A percentile compares a stretch with the other conserved stretches of the same genome.
phyloP scores from a whole-genome alignment of 2,113 vertebrate genomes.

The Oreochromis tanganicae region DNA sequence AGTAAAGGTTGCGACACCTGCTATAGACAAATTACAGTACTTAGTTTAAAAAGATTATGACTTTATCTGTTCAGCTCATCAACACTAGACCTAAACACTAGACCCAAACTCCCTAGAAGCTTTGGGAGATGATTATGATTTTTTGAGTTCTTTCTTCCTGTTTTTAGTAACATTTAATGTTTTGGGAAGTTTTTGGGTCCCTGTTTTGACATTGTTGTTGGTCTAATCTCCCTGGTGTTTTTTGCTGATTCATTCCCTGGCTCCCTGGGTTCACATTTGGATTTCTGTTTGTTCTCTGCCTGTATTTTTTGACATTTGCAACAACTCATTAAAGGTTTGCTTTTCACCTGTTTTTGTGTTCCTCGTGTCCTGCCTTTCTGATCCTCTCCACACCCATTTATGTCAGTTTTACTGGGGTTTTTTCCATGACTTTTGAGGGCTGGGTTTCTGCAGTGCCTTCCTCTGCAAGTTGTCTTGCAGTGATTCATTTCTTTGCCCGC shows the following conservation, averaged over 20 bases:
- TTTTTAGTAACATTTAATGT: background rate
- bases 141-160: background rate
- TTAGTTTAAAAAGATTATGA: background rate
- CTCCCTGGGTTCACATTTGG: background rate
- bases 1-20: background rate
- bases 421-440: background rate
- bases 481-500: conserved; percentile 24
- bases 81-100: background rate
- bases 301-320: background rate
- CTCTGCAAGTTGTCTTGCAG: background rate
- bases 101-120: background rate
- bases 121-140: background rate
- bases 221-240: background rate
- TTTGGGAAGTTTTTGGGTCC: background rate
- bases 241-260: background rate
- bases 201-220: background rate
- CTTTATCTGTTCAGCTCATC: background rate
- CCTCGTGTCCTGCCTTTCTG: background rate
- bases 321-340: background rate
- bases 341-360: background rate
- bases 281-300: background rate
- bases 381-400: background rate
- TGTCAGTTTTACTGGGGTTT: background rate
- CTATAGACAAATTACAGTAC: background rate
- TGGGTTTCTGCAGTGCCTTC: background rate